Base-by-base conservation (phyloP, 2,888 invertebrate genomes). In the Pheosia gnoma region DNA sequence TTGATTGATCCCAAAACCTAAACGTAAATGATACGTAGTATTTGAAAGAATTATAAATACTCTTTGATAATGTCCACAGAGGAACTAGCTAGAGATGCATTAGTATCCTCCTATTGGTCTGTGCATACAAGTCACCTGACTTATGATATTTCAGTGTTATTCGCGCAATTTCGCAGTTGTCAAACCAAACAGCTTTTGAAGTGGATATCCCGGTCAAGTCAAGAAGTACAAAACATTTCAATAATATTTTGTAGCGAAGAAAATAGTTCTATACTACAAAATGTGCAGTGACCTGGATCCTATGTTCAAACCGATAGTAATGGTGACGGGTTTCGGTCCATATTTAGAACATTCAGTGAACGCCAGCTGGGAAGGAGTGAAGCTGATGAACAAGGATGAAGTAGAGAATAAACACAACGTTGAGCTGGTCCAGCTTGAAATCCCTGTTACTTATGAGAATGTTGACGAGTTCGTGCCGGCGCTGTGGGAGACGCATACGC, bases 321-420 rank as follows among this genome's bases (percentile, higher is more conserved):
- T 96, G 41, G 94, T 97, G 11, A 96, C 96, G 67, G 98, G 98
- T 6, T 98, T 98, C 87, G 97, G 97, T 0, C 97, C 97, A 0
- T 98, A 97, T 87, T 85, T 93, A 7, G 89, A 90, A 51, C 96
- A 97, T 80, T 87, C 89, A 38, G 90, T 96, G 9, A 98, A 98
- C 84, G 96, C 98, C 0, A 98, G 97, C 82, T 97, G 97, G 97
- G 96, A 96, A 83, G 96, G 96, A 5, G 97, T 97, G 0, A 95
- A 95, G 80, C 81, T 94, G 60, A 90, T 96, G 74, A 91, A 94
- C 58, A 91, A 94, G 68, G 84, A 92, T 51, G 86, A 93, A 68
- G 84, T 95, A n/a, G 94, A 94, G 73, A 86, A 87, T 64, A 92
- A 94, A 69, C 86, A 81, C 60, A 79, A 81, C 60, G 68, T 82